phyloP scores from a whole-genome alignment of 1,140 invertebrate genomes.

The Dryas iulia region DNA sequence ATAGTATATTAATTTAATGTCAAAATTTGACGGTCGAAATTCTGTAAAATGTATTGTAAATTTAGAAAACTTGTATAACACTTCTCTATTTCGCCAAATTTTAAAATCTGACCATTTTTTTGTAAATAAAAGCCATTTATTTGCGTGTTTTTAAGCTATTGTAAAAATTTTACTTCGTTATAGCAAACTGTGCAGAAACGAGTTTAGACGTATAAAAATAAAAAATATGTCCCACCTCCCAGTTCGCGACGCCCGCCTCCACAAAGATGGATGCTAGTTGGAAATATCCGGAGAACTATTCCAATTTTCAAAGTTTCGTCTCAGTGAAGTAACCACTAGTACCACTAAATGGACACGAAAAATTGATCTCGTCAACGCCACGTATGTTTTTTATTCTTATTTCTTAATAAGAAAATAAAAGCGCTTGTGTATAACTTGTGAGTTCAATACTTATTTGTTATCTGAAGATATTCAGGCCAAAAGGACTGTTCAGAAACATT shows the following conservation, averaged over 20 bases:
- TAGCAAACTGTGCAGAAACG: conserved; percentile 55
- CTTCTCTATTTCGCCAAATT: no score
- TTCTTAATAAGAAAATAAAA: conserved; percentile 19
- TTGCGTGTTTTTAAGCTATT: conserved; percentile 4
- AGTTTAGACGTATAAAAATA: conserved; percentile 58
- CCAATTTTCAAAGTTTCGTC: conserved; percentile 72
- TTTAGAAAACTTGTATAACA: no score
- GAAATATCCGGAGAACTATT: conserved; percentile 72
- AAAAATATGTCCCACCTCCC: conserved; percentile 37
- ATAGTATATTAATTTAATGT: no score
- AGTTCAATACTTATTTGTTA: conserved; percentile 10
- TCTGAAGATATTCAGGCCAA: conserved; percentile 3
- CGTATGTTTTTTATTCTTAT: conserved; percentile 15
- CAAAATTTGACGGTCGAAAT: no score
- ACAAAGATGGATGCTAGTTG: conserved; percentile 60
- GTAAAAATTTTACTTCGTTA: conserved; percentile 14
- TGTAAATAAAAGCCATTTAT: neutral
- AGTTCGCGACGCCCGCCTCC: conserved; percentile 43
- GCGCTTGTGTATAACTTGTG: neutral
- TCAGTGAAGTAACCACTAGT: conserved; percentile 46
- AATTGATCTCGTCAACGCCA: conserved; percentile 37
- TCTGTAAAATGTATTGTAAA: no score
- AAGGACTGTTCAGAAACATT: conserved; percentile 9
- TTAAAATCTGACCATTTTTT: neutral
- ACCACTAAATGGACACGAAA: conserved; percentile 45